Conservation (phyloP, 1,140 invertebrate species). For the Lepidurus arcticus region DNA sequence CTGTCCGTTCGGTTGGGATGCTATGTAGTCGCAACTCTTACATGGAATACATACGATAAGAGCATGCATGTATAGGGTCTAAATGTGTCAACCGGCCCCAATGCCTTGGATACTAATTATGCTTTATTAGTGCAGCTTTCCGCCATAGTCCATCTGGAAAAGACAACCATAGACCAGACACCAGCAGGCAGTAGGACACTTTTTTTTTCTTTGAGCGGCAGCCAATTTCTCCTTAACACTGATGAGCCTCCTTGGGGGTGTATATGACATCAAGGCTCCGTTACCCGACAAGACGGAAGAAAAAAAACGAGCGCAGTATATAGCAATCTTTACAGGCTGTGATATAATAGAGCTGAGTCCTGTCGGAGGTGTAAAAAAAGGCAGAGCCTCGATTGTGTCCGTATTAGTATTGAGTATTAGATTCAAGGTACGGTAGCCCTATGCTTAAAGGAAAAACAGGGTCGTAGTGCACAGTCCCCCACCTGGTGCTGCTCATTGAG, state of each 20-base stretch:
- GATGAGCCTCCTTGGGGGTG: conserved; percentile 2
- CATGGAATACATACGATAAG: too few species aligned
- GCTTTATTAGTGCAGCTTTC: not conserved
- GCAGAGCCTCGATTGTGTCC: not conserved
- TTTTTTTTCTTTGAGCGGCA: not conserved
- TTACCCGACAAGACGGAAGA: not conserved
- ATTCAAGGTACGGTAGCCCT: not conserved
- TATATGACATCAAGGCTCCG: not conserved
- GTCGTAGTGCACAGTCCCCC: not conserved
- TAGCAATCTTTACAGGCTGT: not conserved
- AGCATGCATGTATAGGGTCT: too few species aligned
- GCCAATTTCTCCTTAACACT: not conserved
- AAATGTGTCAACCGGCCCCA: not conserved
- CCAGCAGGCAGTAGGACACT: conserved; percentile 7
- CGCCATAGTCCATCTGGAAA: not conserved
- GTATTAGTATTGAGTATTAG: conserved; percentile 11
- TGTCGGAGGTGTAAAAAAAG: conserved; percentile 8
- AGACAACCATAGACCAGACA: not conserved
- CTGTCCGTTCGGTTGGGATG: too few species aligned
- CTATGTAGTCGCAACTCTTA: too few species aligned
- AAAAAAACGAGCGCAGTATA: not conserved
- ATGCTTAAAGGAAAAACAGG: not conserved
- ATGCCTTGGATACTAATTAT: not conserved
- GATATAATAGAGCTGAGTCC: not conserved
- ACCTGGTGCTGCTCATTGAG: conserved; percentile 3